Base-by-base conservation (phyloP, 2,888 invertebrate species). In the Pycnomerus fuliginosus region DNA sequence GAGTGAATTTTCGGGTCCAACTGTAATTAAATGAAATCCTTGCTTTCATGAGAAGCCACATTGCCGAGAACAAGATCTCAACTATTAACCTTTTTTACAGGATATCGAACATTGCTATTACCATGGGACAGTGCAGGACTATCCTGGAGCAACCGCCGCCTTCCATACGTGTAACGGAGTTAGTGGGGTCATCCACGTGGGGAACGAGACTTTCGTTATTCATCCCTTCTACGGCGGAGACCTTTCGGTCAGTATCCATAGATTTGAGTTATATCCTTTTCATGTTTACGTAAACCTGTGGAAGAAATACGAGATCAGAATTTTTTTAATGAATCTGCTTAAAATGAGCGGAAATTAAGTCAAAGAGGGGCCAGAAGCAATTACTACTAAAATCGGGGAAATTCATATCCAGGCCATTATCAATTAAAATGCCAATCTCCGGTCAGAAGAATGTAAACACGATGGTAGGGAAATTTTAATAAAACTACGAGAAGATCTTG, bases 71-170 rank as follows among this genome's bases (percentile, higher is more conserved):
- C 36, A 24, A 43, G 42, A 24, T 43, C 36, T 43, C 17, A 43
- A 43, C 11, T 24, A 27, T 41, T 41, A 27, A 27, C 27, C 27
- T 49, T 16, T 44, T 53, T 55, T 47, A 1, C 79, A 93, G 91
- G 92, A 92, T 78, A 91, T 94, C 74, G 96, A 97, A 74, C 96
- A 97, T 76, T 98, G 98, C 74, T 98, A 96, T 79, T 98, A 98
- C 75, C 97, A 98, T 74, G 97, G 97, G 48, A 90, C 90, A 2
- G 95, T 98, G 44, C 94, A 92, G 73, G 95, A 95, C 76, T 93
- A 95, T 75, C 93, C 95, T 3, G 94, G 93, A 55, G 95, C 96
- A 13, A 90, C 90, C 54, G 97, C 96, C 14, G 96, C 97, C 60
- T 90, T 98, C 76, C 93, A 95, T 75, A 98, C 97, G 37, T 98